Percentiles rank a stretch among this genome's conserved stretches.
Evolutionary conservation across 2,888 invertebrate genomes (phyloP).

Genomic region (Drosophila mulleri): DNA sequence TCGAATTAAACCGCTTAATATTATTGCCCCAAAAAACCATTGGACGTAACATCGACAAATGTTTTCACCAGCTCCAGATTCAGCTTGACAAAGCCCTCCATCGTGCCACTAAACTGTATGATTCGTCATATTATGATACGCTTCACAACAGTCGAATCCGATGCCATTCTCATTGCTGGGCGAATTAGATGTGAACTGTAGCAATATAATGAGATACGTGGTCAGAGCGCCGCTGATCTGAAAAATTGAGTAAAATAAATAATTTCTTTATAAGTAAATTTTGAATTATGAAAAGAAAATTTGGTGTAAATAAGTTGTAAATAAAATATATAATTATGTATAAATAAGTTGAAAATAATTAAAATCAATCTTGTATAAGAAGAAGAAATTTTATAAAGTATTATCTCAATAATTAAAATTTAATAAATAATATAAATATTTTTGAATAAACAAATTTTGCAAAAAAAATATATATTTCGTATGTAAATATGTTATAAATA

Average conservation of each 20-base stretch:
- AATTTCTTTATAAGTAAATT: too few relatives aligned
- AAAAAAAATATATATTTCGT: too few relatives aligned
- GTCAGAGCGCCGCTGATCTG: slow-evolving; percentile 85
- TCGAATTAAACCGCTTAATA: slow-evolving; percentile 36
- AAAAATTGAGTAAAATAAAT: not conserved
- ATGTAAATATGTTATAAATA: too few relatives aligned
- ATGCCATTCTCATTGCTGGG: slow-evolving; percentile 46
- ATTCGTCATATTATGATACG: slow-evolving; percentile 59
- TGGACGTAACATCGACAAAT: slow-evolving; percentile 18
- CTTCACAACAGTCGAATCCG: slow-evolving; percentile 48
- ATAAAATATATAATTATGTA: too few relatives aligned
- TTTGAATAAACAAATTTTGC: too few relatives aligned
- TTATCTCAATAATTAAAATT: too few relatives aligned
- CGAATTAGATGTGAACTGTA: slow-evolving; percentile 83
- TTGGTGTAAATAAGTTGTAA: too few relatives aligned
- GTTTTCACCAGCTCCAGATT: slow-evolving; percentile 21
- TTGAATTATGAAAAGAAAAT: too few relatives aligned
- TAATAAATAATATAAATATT: too few relatives aligned
- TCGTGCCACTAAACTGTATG: slow-evolving; percentile 42
- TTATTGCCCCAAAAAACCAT: slow-evolving; percentile 31
- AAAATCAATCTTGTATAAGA: too few relatives aligned
- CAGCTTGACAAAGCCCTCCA: not conserved
- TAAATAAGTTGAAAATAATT: too few relatives aligned
- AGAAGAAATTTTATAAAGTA: too few relatives aligned
- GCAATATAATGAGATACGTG: slow-evolving; percentile 85